phyloP scores from a whole-genome alignment of 2,113 vertebrate genomes.

The Crocuta crocuta region DNA sequence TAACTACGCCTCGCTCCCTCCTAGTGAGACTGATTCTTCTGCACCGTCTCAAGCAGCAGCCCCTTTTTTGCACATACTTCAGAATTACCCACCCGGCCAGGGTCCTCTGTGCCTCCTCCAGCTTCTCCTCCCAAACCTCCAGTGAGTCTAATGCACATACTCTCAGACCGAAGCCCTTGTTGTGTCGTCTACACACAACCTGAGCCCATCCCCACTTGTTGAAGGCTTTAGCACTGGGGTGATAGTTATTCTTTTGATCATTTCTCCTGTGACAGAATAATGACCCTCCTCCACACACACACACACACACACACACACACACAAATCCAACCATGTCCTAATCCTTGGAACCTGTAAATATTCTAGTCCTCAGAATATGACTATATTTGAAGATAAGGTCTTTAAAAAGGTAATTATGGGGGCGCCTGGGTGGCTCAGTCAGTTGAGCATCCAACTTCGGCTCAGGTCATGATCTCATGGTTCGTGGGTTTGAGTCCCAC shows the following conservation, averaged over 20 bases:
- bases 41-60: not conserved
- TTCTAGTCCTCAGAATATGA: not conserved
- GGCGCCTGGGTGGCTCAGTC: too few relatives aligned
- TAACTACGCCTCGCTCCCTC: not conserved
- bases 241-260: not conserved
- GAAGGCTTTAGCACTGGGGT: not conserved
- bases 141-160: accelerated
- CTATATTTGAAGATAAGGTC: not conserved
- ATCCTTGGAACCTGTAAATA: not conserved
- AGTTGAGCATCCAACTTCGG: too few relatives aligned
- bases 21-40: not conserved
- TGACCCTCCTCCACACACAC: not conserved
- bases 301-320: not conserved
- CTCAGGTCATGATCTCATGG: too few relatives aligned
- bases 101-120: not conserved
- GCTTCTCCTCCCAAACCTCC: not conserved
- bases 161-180: not conserved
- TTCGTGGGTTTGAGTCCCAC: too few relatives aligned
- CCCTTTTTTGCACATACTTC: not conserved
- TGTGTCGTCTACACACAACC: accelerated
- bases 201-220: not conserved
- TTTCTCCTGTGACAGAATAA: not conserved
- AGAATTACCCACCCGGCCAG: accelerated
- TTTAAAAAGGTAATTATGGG: not conserved
- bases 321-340: not conserved